Evolutionary conservation across 1,140 invertebrate genomes (phyloP).

Genomic region (Agrilus planipennis): DNA sequence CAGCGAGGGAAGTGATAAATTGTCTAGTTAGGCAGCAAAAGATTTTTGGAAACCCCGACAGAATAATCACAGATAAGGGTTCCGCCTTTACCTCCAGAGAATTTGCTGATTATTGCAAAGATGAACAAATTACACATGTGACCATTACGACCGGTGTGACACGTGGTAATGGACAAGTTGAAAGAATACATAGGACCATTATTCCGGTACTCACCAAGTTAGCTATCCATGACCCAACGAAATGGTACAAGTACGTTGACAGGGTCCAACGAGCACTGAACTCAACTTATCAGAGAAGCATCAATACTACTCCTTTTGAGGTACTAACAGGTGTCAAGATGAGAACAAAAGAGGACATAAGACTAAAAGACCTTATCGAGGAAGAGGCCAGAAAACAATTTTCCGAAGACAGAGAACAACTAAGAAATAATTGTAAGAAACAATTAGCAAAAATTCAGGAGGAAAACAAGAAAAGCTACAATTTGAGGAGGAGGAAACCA

Average conservation of each 20-base stretch:
- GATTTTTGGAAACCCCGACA: conserved; percentile 28
- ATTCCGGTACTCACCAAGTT: conserved; percentile 26
- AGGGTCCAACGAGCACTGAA: conserved; percentile 25
- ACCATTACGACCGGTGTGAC: conserved; percentile 25
- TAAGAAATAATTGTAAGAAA: conserved; percentile 18
- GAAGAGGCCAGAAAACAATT: conserved; percentile 9
- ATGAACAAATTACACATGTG: conserved; percentile 13
- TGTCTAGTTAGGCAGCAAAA: conserved; percentile 15
- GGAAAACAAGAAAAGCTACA: conserved; percentile 24
- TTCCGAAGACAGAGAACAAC: conserved; percentile 14
- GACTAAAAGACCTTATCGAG: conserved; percentile 15
- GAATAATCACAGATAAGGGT: conserved; percentile 27
- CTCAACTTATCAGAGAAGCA: conserved; percentile 23
- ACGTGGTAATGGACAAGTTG: conserved; percentile 29
- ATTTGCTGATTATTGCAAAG: conserved; percentile 24
- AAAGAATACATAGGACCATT: conserved; percentile 23
- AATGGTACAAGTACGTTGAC: conserved; percentile 22
- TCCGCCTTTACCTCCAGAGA: conserved; percentile 30
- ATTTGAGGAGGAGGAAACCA: conserved; percentile 12
- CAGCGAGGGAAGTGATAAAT: conserved; percentile 17
- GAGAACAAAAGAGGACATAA: conserved; percentile 17
- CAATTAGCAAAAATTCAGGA: conserved; percentile 24
- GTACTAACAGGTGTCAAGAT: conserved; percentile 26
- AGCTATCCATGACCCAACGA: conserved; percentile 12
- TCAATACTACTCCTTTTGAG: conserved; percentile 25